Evolutionary conservation across 2,113 vertebrate genomes (phyloP), one percentile per base, ranked within the genome.

Genomic region (Corythaeola cristata): DNA sequence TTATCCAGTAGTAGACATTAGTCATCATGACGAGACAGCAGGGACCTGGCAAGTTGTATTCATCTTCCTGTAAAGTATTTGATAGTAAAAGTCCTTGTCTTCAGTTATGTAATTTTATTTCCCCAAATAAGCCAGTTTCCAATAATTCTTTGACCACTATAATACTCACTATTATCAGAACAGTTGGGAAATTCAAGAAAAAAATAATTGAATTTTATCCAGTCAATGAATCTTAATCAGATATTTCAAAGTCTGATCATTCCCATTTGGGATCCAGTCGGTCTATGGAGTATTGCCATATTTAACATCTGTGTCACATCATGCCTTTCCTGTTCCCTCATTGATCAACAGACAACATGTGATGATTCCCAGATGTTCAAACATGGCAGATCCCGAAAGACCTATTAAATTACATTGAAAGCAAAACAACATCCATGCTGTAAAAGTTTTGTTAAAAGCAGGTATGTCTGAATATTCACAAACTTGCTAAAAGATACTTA

Each of bases 331-430:
- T 96, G 96, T 98, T 97, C 94, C 97, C 96, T 97, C 98, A 97
- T 64, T 81, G 93, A 94, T 93, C 95, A 93, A 93, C 95, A 95
- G 95, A 95, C 92, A 88, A 93, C 69, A 91, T 94, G 62, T 90
- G 96, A 97, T 97, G 96, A 96, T 96, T 97, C 95, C 97, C 98
- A 98, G 97, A 98, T 97, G 98, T 95, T 95, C 78, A 80, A 74
- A 93, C 84, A 85, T 3, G 83, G 95, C 94, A 93, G 83, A 84
- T 96, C 96, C 93, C 96, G 77, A 88, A 93, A 78, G 93, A 53
- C 93, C 91, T 85, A 82, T 89, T 88, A 93, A 92, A 95, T 97
- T 95, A 94, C 84, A 76, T 75, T 39, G 80, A 96, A 97, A 95
- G 82, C 69, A 92, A 97, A 97, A 89, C 92, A 95, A 91, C 53